Conservation (phyloP, 2,113 vertebrate genomes). For the Passer domesticus region DNA sequence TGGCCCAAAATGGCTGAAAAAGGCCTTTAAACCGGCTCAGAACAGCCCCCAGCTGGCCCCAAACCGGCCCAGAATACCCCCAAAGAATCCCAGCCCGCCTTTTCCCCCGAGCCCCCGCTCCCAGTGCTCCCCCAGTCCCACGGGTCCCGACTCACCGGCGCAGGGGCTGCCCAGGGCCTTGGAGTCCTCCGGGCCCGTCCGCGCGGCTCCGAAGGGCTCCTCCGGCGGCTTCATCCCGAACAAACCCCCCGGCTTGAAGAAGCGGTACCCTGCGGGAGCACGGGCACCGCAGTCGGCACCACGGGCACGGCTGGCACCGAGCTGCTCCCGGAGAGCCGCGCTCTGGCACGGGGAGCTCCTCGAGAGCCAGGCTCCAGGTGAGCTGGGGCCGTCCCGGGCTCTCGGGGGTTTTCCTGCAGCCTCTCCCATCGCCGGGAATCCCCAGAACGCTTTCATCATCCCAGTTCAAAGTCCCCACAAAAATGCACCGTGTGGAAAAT, state of each 20-base stretch:
- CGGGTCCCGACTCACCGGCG: neutral
- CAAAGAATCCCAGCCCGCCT: accelerated
- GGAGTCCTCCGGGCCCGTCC: neutral
- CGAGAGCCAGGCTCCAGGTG: neutral
- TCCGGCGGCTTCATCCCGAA: constrained; percentile 20
- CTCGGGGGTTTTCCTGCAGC: neutral
- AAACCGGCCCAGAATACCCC: accelerated
- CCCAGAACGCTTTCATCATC: neutral
- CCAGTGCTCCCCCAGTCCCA: neutral
- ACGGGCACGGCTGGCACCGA: neutral
- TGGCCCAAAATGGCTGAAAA: neutral
- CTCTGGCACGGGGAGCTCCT: too few species aligned
- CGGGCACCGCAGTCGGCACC: neutral
- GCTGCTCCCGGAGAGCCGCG: neutral
- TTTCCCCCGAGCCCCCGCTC: accelerated
- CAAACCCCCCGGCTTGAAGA: constrained; percentile 34
- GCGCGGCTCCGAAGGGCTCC: neutral
- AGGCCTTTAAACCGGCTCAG: too few species aligned
- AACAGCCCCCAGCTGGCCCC: accelerated
- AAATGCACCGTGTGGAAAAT: neutral
- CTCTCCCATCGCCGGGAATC: neutral
- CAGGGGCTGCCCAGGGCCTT: constrained; percentile 43
- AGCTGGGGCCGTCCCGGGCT: neutral
- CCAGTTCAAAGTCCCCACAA: neutral
- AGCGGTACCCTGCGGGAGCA: constrained; percentile 19